phyloP scores from a whole-genome alignment of 2,797 vertebrate species.

The Rhabdophis nuchalis region DNA sequence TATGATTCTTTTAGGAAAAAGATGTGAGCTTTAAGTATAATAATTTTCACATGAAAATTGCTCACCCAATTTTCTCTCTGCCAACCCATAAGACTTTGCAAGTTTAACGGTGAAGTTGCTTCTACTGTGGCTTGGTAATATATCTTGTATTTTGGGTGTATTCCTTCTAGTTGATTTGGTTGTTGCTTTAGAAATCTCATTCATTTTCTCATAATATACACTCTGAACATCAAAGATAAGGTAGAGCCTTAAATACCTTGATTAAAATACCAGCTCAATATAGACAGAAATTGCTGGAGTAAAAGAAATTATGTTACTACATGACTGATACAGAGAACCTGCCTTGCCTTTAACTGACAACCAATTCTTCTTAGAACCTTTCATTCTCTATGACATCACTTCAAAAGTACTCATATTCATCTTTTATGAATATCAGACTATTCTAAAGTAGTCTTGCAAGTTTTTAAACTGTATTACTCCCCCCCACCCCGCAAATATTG shows the following conservation, averaged over 20 bases:
- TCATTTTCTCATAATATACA: not conserved
- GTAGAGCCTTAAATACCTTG: rapidly evolving
- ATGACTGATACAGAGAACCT: too few species aligned
- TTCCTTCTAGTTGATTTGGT: not conserved
- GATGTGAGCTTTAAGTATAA: not conserved
- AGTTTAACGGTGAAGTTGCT: not conserved
- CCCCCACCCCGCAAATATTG: not conserved
- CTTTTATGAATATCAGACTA: not conserved
- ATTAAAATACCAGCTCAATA: not conserved
- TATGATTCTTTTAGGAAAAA: not conserved
- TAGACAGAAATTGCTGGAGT: rapidly evolving
- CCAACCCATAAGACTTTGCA: not conserved
- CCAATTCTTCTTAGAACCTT: not conserved
- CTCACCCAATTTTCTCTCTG: not conserved
- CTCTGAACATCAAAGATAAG: not conserved
- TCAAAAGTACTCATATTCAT: not conserved
- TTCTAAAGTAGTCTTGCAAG: not conserved
- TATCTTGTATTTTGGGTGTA: not conserved
- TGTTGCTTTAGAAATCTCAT: not conserved
- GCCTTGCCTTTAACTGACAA: not conserved
- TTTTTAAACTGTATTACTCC: not conserved
- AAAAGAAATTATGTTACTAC: rapidly evolving
- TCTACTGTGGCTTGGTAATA: not conserved
- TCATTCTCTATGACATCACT: not conserved
- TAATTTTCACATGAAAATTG: not conserved